phyloP scores from a whole-genome alignment of 92 coral and sea anemone species.

The Chrysogorgia sp. region DNA sequence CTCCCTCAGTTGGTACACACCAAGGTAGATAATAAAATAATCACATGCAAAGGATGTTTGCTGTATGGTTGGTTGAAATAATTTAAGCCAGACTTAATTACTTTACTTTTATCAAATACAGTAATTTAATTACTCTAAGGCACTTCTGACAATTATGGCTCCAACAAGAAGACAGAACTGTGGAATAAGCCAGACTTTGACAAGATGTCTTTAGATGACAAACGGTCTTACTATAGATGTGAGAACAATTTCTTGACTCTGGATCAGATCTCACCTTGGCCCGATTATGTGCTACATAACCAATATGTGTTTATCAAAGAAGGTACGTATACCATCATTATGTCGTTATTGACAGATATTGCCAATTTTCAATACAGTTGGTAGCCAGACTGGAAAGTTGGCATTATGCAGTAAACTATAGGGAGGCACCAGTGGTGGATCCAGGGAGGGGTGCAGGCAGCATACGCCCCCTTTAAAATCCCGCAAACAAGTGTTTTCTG shows the following conservation, averaged over 20 bases:
- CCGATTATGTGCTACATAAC: slow-evolving; percentile 64
- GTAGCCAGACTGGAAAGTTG: too few species aligned
- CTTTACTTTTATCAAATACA: background rate
- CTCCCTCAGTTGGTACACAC: too few species aligned
- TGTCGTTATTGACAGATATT: too few species aligned
- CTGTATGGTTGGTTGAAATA: background rate
- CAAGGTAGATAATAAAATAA: too few species aligned
- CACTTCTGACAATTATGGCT: background rate
- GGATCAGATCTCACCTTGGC: slow-evolving; percentile 69
- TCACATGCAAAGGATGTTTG: too few species aligned
- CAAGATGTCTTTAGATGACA: slow-evolving; percentile 65
- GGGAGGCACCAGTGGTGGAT: too few species aligned
- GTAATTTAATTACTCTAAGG: too few species aligned
- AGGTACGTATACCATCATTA: slow-evolving; percentile 52
- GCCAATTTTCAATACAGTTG: too few species aligned
- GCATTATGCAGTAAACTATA: too few species aligned
- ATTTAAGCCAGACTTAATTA: background rate
- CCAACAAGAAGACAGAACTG: background rate
- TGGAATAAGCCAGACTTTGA: slow-evolving; percentile 47
- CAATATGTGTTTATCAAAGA: slow-evolving; percentile 45
- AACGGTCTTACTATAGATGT: slow-evolving; percentile 71
- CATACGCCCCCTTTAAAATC: too few species aligned
- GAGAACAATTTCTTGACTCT: slow-evolving; percentile 61
- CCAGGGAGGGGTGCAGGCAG: too few species aligned
- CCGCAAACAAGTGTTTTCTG: too few species aligned